Evolutionary conservation across 2,797 vertebrate species (phyloP).

Genomic region (Acipenser oxyrinchus): DNA sequence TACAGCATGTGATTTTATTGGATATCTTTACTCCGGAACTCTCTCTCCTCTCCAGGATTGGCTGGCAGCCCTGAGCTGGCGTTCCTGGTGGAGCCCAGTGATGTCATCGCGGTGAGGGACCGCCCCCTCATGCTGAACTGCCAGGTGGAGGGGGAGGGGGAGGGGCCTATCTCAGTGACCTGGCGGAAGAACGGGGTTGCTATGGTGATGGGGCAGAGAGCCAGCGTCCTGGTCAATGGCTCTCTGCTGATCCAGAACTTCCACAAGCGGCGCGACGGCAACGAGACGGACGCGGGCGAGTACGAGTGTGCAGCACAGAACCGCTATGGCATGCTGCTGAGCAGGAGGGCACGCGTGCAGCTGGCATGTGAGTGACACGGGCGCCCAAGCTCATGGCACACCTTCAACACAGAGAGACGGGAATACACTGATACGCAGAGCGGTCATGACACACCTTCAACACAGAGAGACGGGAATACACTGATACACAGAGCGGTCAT

Average conservation of each 20-base stretch:
- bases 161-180: constrained; percentile 48
- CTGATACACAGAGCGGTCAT: too few relatives aligned
- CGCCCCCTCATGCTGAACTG: constrained; percentile 53
- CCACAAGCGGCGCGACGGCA: constrained; percentile 38
- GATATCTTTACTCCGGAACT: neutral
- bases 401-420: too few relatives aligned
- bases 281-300: constrained; percentile 44
- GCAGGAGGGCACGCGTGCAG: constrained; percentile 49
- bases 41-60: constrained; percentile 27
- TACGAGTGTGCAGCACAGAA: constrained; percentile 54
- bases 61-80: constrained; percentile 48
- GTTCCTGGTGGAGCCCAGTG: constrained; percentile 52
- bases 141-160: constrained; percentile 54
- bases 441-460: too few relatives aligned
- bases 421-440: too few relatives aligned
- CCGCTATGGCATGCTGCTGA: constrained; percentile 50
- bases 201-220: constrained; percentile 29
- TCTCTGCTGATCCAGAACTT: constrained; percentile 52
- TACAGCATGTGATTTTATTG: neutral
- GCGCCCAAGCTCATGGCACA: too few relatives aligned
- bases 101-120: constrained; percentile 51
- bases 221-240: constrained; percentile 39
- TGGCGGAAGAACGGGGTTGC: constrained; percentile 48
- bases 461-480: too few relatives aligned
- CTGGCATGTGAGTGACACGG: constrained; percentile 54